phyloP scores from a whole-genome alignment of 1,140 invertebrate genomes.

The Drosophila yakuba region DNA sequence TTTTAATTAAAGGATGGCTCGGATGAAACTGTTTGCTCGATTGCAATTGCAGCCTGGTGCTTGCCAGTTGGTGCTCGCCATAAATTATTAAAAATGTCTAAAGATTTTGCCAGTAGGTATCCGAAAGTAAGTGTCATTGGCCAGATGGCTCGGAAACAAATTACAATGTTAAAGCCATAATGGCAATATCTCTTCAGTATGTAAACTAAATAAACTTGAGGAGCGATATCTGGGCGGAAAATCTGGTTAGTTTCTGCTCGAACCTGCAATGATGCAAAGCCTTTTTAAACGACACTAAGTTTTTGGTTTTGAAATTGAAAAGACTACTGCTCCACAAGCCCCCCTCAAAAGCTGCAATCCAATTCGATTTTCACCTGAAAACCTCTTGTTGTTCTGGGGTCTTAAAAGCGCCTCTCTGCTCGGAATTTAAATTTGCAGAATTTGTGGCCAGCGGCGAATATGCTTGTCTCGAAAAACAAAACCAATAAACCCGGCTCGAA shows the following conservation, averaged over 20 bases:
- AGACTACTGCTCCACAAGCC: not conserved
- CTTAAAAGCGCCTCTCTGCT: slow-evolving; percentile 10
- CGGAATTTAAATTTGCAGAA: slow-evolving; percentile 31
- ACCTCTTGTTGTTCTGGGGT: not conserved
- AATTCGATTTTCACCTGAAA: slow-evolving; percentile 18
- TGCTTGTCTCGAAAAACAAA: slow-evolving; percentile 57
- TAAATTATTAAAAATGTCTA: slow-evolving; percentile 1
- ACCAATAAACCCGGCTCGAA: slow-evolving; percentile 62
- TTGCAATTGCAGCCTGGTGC: not conserved
- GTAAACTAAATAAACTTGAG: not conserved
- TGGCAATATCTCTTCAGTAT: no score
- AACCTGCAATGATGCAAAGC: no score
- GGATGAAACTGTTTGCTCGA: slow-evolving; percentile 12
- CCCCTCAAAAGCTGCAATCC: not conserved
- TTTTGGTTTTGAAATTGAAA: slow-evolving; percentile 1
- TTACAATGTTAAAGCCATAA: no score
- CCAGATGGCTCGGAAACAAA: not conserved
- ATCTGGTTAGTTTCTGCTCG: no score
- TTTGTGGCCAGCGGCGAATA: slow-evolving; percentile 27
- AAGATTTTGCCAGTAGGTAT: not conserved
- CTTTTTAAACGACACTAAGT: not conserved
- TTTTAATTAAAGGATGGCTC: slow-evolving; percentile 54
- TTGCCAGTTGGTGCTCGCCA: slow-evolving; percentile 3
- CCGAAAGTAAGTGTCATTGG: not conserved
- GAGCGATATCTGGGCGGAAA: not conserved